A percentile compares a stretch with the other conserved stretches of the same genome.
These are phyloP conservation scores for Megalops cyprinoides DNA, from an alignment of 2,797 vertebrate species.

Conservation along the genomic window DNA sequence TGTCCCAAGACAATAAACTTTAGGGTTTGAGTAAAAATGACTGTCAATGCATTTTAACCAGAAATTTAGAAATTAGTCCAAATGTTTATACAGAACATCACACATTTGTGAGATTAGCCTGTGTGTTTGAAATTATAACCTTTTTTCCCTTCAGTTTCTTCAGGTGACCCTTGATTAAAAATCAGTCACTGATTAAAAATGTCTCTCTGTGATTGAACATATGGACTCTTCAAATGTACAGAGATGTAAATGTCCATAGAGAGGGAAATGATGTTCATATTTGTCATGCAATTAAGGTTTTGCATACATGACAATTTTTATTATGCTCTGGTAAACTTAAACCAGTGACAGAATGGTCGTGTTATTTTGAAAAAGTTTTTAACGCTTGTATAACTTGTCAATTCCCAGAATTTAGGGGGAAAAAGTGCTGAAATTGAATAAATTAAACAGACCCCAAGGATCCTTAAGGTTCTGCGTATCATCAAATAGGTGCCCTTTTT, in stretches of 20 bases:
- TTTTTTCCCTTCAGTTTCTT: too few relatives aligned
- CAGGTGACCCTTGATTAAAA: too few relatives aligned
- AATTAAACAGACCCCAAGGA: constrained; percentile 66
- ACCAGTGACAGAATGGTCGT: background rate
- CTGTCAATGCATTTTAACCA: too few relatives aligned
- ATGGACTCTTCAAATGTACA: background rate
- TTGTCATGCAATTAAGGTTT: background rate
- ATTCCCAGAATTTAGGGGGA: background rate
- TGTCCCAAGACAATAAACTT: too few relatives aligned
- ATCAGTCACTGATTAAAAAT: background rate
- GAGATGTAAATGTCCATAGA: background rate
- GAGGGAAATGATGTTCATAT: background rate
- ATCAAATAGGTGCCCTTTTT: constrained; percentile 52
- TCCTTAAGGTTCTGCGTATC: constrained; percentile 69
- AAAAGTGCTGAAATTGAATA: constrained; percentile 77
- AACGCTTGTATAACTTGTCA: too few relatives aligned
- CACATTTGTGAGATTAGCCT: too few relatives aligned
- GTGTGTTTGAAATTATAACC: background rate
- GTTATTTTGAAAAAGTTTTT: constrained; percentile 20
- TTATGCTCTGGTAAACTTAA: background rate
- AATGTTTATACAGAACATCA: too few relatives aligned
- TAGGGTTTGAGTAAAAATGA: too few relatives aligned
- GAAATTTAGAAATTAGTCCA: too few relatives aligned
- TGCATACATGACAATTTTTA: background rate
- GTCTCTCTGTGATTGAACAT: background rate